Evolutionary conservation across 2,888 invertebrate species (phyloP).

Genomic region (Stenchaetothrips biformis): DNA sequence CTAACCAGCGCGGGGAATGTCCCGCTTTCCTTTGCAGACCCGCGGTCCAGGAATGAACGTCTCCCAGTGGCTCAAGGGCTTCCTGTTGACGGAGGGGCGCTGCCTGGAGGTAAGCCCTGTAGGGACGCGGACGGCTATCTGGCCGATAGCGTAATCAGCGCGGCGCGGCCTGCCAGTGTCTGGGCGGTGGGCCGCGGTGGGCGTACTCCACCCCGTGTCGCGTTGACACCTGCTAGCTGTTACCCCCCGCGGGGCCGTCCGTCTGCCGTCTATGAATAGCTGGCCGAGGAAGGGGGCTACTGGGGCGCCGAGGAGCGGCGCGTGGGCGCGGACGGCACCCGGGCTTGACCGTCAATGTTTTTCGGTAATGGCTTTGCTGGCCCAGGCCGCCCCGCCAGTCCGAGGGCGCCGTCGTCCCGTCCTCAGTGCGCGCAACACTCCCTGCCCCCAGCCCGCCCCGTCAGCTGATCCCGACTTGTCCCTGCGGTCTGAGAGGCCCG

Average conservation of each 20-base stretch:
- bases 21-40: neutral
- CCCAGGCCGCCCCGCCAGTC: too few relatives aligned
- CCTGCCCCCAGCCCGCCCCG: too few relatives aligned
- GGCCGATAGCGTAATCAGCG: neutral
- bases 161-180: neutral
- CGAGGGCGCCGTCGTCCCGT: too few relatives aligned
- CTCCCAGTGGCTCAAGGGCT: neutral
- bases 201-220: neutral
- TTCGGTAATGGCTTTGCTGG: too few relatives aligned
- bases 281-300: neutral
- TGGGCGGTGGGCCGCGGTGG: neutral
- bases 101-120: neutral
- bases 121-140: neutral
- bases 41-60: slow-evolving; percentile 13
- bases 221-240: neutral
- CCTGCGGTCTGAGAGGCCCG: too few relatives aligned
- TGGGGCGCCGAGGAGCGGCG: neutral
- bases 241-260: neutral
- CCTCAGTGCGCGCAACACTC: too few relatives aligned
- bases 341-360: neutral
- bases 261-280: neutral
- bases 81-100: neutral
- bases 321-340: neutral
- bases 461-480: too few relatives aligned
- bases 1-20: neutral